Base-by-base conservation (phyloP, 2,888 invertebrate species). In the Blastobasis lacticolella region DNA sequence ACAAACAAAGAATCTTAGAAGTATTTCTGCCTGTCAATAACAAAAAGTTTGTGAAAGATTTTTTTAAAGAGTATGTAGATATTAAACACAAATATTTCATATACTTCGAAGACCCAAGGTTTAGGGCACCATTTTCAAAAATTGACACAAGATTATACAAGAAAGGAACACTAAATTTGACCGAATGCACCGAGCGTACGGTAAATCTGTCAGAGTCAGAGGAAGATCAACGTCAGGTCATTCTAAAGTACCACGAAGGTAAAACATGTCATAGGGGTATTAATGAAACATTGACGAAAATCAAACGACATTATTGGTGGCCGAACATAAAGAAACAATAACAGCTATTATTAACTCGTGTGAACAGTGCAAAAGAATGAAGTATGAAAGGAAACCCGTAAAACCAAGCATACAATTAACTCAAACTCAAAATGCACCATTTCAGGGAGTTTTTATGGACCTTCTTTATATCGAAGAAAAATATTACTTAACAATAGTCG, bases 391-490 rank as follows among this genome's bases (percentile, higher is more conserved):
- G 8, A 46, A 46, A 9, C 46, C 46, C 8, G 36, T 46, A 5
- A 46, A 46, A 46, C 46, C 46, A 6, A 5, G 6, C 36, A 36
- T 46, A 23, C 46, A 46, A 23, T 36, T 36, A 6, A 36, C 46
- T 6, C 46, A 46, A 46, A 46, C 10, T 6, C 46, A 46, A 46
- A 46, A 46, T 46, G 8, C 8, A 40, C 40, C n/a, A n/a, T n/a
- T n/a, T n/a, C n/a, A n/a, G n/a, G n/a, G n/a, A n/a, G n/a, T n/a
- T n/a, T n/a, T n/a, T n/a, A n/a, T n/a, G n/a, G n/a, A n/a, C n/a
- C n/a, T n/a, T n/a, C n/a, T n/a, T n/a, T n/a, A n/a, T n/a, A 60
- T 61, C 7, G 57, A 59, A 48, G 50, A 51, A 5, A 57, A 46
- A 41, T 48, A 45, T 9, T 63, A 49, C 10, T 38, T 62, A 4